Evolutionary conservation across 2,113 vertebrate genomes (phyloP), one percentile per base, ranked within the genome.

Genomic region (Xenotilapia caudafasciata): DNA sequence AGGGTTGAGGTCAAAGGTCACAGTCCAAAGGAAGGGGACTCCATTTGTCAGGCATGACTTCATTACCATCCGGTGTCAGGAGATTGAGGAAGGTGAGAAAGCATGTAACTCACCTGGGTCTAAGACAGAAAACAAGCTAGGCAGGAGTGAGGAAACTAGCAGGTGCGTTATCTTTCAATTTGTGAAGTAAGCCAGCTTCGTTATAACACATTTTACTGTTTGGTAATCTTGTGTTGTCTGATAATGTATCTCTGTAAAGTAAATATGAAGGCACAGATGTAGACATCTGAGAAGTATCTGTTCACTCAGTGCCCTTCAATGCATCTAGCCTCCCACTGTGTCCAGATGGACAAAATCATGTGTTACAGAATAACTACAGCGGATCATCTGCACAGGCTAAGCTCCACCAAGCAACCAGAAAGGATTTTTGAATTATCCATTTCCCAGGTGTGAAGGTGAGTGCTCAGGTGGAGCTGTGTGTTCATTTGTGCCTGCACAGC

Each of bases 321-420:
- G 23, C 23, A 4, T 77, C 56, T 85, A 42, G 82, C 31, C 82
- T 55, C 53, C 83, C 45, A 42, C 47, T 73, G 31, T 10, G 83
- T 47, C 45, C 89, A 68, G 75, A 42, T 82, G 51, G 56, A 83
- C 58, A 21, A 84, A 86, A 68, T 82, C 35, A 90, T 55, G 60
- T 88, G 45, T 83, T 58, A 73, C 15, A 81, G 38, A 80, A 77
- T 82, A 19, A 84, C 90, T 91, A 45, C 80, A 83, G 26, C 9
- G 6, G 65, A 70, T 91, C 88, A 88, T 89, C 85, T 91, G 82
- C 54, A 42, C 70, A 15, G 49, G 70, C 53, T 79, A 58, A 84
- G 84, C 88, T 86, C 62, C 70, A 73, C 60, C 21, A 73, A 88
- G 83, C 79, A 60, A 81, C 83, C 53, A 38, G 62, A 88, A 49